Conservation (phyloP, 2,113 vertebrate species). For the Miniopterus natalensis region DNA sequence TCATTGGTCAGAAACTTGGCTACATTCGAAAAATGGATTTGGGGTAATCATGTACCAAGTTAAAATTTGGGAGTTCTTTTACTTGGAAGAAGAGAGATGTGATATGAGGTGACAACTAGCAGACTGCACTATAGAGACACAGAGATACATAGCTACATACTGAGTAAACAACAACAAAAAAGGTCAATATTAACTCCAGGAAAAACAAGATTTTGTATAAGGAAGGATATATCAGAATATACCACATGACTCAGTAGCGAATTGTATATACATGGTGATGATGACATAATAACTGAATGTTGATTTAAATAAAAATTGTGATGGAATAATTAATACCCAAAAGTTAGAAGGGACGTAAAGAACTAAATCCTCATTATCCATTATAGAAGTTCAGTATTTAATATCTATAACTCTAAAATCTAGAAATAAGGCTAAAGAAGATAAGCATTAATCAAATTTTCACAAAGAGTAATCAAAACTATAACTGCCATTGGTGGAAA, state of each 20-base stretch:
- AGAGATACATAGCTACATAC: not conserved
- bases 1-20: not conserved
- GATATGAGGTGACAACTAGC: not conserved
- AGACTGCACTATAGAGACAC: not conserved
- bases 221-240: not conserved
- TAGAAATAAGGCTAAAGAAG: not conserved
- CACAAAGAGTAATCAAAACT: not conserved
- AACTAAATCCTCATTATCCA: not conserved
- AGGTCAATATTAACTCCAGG: not conserved
- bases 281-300: not conserved
- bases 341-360: not conserved
- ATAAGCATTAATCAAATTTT: conserved; percentile 2
- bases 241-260: not conserved
- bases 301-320: conserved; percentile 27
- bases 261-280: not conserved
- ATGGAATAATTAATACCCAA: not conserved
- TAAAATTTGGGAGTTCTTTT: not conserved
- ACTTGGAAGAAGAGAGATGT: not conserved
- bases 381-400: not conserved
- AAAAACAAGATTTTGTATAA: not conserved
- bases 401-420: not conserved
- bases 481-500: not conserved
- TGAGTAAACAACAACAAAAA: not conserved
- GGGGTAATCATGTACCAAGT: not conserved
- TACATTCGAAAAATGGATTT: not conserved